Conservation (phyloP, 2,797 vertebrate species). For the Sebastiscus tertius region DNA sequence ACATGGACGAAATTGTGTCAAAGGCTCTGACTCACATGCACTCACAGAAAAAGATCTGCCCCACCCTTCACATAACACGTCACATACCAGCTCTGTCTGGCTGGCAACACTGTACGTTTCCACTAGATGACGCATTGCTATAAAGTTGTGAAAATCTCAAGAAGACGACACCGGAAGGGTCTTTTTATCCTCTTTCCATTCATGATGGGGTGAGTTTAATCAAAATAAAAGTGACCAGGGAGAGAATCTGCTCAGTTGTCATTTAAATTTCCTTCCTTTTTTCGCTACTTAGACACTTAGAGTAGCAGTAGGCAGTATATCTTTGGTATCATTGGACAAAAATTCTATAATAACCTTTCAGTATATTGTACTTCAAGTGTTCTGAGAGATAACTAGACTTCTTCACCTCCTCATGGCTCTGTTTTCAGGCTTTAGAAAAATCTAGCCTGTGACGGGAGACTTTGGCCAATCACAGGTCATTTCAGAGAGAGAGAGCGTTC, state of each 20-base stretch:
- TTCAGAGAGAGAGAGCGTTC: background rate
- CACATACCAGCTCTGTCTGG: conserved; percentile 21
- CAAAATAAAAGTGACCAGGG: background rate
- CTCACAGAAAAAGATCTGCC: conserved; percentile 42
- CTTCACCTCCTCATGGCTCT: background rate
- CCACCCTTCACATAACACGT: conserved; percentile 45
- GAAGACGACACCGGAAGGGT: background rate
- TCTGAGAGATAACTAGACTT: background rate
- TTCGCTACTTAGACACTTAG: background rate
- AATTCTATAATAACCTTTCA: background rate
- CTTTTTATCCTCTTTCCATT: background rate
- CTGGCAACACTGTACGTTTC: conserved; percentile 41
- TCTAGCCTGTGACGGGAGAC: background rate
- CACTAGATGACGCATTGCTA: conserved; percentile 18
- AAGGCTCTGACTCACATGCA: conserved; percentile 54
- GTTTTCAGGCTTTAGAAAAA: background rate
- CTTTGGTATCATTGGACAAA: background rate
- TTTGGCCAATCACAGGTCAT: background rate
- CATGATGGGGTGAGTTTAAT: background rate
- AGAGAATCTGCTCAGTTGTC: background rate
- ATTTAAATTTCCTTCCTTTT: background rate
- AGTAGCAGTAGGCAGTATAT: background rate
- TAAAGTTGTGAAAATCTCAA: conserved; percentile 7
- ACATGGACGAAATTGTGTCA: conserved; percentile 54
- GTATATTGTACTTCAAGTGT: background rate